Evolutionary conservation across 2,113 vertebrate species (phyloP).

Genomic region (Callocephalon fimbriatum): DNA sequence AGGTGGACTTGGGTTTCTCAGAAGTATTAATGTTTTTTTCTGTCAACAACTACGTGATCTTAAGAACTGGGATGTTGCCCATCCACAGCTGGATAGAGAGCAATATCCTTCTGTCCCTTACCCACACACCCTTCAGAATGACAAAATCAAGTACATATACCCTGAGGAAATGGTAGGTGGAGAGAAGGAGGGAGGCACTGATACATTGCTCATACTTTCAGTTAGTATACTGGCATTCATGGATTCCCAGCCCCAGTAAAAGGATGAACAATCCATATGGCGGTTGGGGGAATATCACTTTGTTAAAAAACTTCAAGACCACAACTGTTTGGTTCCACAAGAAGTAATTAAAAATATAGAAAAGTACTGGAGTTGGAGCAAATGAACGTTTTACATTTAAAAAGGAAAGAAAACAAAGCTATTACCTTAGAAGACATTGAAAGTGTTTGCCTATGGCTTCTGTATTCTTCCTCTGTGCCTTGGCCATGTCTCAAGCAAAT

Average conservation of each 20-base stretch:
- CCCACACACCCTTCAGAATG: neutral
- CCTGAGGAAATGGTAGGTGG: neutral
- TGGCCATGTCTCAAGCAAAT: neutral
- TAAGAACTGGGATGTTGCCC: neutral
- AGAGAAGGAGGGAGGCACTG: neutral
- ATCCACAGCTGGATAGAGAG: neutral
- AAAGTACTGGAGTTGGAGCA: neutral
- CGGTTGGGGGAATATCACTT: neutral
- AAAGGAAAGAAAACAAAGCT: neutral
- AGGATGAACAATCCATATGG: neutral
- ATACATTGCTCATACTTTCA: too few species aligned
- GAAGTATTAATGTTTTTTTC: neutral
- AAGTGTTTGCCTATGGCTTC: neutral
- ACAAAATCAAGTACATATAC: neutral
- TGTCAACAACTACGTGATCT: fast-evolving
- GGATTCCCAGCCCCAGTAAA: neutral
- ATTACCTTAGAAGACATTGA: neutral
- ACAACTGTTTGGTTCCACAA: neutral
- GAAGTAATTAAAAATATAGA: neutral
- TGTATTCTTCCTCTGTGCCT: neutral
- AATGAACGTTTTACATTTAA: neutral
- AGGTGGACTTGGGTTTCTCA: neutral
- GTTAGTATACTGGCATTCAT: neutral
- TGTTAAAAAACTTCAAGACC: neutral
- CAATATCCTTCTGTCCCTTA: neutral